These are phyloP conservation scores for Eupithecia abbreviata DNA, from an alignment of 2,888 invertebrate species.

Conservation along the genomic window DNA sequence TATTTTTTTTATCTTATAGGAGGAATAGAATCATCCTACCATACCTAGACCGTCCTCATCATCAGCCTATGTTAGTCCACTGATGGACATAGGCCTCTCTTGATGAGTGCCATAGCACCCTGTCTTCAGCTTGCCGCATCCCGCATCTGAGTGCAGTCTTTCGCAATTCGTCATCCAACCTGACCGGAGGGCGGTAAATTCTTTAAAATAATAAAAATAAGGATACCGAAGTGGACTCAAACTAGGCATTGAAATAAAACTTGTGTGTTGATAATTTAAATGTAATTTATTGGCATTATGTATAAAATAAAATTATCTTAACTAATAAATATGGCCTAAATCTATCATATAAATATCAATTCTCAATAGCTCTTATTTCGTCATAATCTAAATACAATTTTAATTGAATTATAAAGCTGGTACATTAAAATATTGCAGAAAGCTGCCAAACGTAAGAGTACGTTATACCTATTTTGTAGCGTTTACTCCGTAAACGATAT, in stretches of 20 bases:
- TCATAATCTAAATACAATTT: constrained; percentile 12
- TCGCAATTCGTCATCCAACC: too few species aligned
- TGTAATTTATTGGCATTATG: constrained; percentile 34
- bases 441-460: background rate
- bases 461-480: background rate
- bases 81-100: too few species aligned
- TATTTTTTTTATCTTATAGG: too few species aligned
- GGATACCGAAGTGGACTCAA: background rate
- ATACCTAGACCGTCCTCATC: too few species aligned
- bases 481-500: background rate
- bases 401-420: background rate
- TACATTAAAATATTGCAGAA: background rate
- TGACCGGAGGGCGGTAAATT: too few species aligned
- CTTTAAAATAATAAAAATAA: too few species aligned
- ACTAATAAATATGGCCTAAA: constrained; percentile 33
- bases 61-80: too few species aligned
- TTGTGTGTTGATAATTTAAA: background rate
- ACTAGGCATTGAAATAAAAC: background rate
- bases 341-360: constrained; percentile 30
- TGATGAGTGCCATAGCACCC: too few species aligned
- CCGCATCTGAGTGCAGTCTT: too few species aligned
- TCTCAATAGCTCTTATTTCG: constrained; percentile 3
- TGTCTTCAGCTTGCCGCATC: too few species aligned
- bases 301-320: constrained; percentile 33
- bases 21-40: too few species aligned